These are phyloP conservation scores for Trypoxylon attenuatum DNA, from an alignment of 2,888 invertebrate species.

Conservation along the genomic window DNA sequence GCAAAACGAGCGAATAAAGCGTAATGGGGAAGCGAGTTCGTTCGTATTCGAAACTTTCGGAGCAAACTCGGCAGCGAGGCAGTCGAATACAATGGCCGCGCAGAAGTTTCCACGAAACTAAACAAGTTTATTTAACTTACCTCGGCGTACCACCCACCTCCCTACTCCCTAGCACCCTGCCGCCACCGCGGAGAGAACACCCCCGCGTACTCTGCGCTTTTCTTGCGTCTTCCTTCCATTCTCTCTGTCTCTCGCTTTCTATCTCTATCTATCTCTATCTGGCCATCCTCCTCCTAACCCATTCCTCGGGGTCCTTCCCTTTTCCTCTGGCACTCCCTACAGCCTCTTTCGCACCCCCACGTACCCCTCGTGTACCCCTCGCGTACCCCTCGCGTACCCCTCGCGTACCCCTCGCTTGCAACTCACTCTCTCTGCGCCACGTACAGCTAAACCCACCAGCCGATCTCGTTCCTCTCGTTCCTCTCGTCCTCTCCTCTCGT, in stretches of 20 bases:
- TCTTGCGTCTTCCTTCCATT: slow-evolving; percentile 15
- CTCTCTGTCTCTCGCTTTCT: slow-evolving; percentile 13
- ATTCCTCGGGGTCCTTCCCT: neutral
- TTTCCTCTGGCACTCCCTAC: neutral
- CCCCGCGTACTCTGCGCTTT: slow-evolving; percentile 22
- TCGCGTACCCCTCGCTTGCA: slow-evolving; percentile 2
- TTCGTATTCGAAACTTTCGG: slow-evolving; percentile 69
- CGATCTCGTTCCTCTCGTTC: slow-evolving; percentile 7
- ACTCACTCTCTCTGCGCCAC: slow-evolving; percentile 4
- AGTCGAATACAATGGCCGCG: slow-evolving; percentile 69
- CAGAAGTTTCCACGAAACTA: slow-evolving; percentile 69
- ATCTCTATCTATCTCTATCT: slow-evolving; percentile 17
- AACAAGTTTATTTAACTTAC: slow-evolving; percentile 74
- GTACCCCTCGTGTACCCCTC: neutral
- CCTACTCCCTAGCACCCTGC: slow-evolving; percentile 10
- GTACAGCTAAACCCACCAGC: no score
- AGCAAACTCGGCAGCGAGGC: slow-evolving; percentile 62
- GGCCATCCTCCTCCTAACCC: slow-evolving; percentile 6
- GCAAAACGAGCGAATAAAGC: slow-evolving; percentile 69
- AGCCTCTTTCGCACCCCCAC: neutral
- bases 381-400: slow-evolving; percentile 13
- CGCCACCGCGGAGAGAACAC: slow-evolving; percentile 11
- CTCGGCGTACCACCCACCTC: slow-evolving; percentile 48
- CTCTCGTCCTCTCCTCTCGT: slow-evolving; percentile 19
- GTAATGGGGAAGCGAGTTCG: slow-evolving; percentile 67